Percentiles rank a stretch among this genome's conserved stretches.
Evolutionary conservation across 1,140 invertebrate species (phyloP).

Genomic region (Leptoteleia sp.): DNA sequence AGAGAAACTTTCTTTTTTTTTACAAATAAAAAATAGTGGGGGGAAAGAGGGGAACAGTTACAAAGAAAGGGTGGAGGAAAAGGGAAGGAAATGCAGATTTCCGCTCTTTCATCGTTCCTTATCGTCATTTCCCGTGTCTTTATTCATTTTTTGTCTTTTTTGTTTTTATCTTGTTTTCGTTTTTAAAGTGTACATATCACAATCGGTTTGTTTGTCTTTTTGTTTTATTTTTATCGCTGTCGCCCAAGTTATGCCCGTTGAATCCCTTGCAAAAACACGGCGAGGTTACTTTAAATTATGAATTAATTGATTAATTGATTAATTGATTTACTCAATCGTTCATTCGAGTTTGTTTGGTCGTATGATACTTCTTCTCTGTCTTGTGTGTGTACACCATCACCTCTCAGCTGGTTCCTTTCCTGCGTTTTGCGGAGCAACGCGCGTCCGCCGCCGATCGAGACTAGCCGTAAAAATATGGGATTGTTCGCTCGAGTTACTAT

Average conservation of each 20-base stretch:
- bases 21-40: constrained; percentile 14
- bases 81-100: constrained; percentile 66
- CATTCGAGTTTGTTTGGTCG: constrained; percentile 8
- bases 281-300: constrained; percentile 45
- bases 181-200: constrained; percentile 73
- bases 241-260: constrained; percentile 79
- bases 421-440: constrained; percentile 9
- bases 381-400: no score
- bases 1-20: constrained; percentile 10
- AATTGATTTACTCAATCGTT: neutral
- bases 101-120: constrained; percentile 34
- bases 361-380: neutral
- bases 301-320: constrained; percentile 3
- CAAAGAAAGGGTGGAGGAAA: constrained; percentile 17
- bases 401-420: neutral
- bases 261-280: constrained; percentile 79
- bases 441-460: constrained; percentile 35
- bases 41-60: constrained; percentile 19
- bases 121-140: constrained; percentile 60
- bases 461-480: constrained; percentile 16
- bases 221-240: constrained; percentile 71
- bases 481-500: constrained; percentile 44
- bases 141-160: no score
- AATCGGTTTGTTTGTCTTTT: no score
- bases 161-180: constrained; percentile 1